phyloP scores from a whole-genome alignment of 2,113 vertebrate species.

The Dinomys branickii region DNA sequence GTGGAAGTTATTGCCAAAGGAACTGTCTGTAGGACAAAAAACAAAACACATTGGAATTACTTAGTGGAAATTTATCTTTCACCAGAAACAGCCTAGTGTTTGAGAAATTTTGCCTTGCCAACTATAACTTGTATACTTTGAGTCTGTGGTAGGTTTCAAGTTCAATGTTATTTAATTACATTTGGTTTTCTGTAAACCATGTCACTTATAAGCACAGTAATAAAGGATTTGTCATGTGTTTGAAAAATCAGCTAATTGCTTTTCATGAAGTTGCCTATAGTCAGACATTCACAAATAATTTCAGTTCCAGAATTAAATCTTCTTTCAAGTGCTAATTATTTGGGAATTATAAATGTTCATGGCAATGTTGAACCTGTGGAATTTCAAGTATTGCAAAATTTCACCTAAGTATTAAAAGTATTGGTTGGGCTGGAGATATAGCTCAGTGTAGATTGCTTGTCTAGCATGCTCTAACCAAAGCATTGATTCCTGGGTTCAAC shows the following conservation, averaged over 20 bases:
- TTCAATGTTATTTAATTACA: slow-evolving; percentile 89
- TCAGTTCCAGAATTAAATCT: slow-evolving; percentile 62
- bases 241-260: slow-evolving; percentile 78
- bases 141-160: slow-evolving; percentile 87
- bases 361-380: slow-evolving; percentile 20
- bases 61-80: slow-evolving; percentile 86
- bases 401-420: slow-evolving; percentile 44
- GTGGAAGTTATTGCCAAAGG: slow-evolving; percentile 89
- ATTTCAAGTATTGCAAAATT: slow-evolving; percentile 20
- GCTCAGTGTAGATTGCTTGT: not conserved
- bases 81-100: slow-evolving; percentile 83
- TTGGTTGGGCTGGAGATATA: not conserved
- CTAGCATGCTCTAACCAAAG: not conserved
- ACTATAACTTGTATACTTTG: slow-evolving; percentile 88
- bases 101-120: slow-evolving; percentile 88
- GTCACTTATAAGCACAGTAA: slow-evolving; percentile 90
- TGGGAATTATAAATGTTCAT: slow-evolving; percentile 39
- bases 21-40: slow-evolving; percentile 86
- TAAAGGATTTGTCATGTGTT: slow-evolving; percentile 89
- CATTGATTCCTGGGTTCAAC: not conserved
- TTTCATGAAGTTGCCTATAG: slow-evolving; percentile 57
- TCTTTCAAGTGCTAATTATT: slow-evolving; percentile 64
- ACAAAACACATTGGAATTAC: slow-evolving; percentile 82
- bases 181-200: slow-evolving; percentile 88
- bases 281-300: slow-evolving; percentile 65